These are phyloP conservation scores for Caradrina kadenii DNA, from an alignment of 2,888 invertebrate genomes.

Conservation along the genomic window DNA sequence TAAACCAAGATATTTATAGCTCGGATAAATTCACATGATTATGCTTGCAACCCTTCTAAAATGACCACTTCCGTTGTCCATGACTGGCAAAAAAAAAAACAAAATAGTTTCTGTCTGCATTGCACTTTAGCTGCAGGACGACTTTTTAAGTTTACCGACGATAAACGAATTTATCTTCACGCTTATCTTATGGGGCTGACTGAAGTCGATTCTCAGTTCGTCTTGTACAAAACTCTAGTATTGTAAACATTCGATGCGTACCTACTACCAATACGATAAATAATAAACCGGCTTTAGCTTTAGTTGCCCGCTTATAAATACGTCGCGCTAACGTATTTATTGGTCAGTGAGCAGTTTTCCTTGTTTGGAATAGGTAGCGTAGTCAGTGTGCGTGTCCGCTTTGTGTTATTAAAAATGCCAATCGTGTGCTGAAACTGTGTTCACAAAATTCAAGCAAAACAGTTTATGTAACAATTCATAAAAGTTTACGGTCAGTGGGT, in stretches of 20 bases:
- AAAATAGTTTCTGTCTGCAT: too few species aligned
- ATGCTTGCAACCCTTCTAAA: constrained; percentile 22
- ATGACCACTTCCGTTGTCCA: neutral
- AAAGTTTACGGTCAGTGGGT: neutral
- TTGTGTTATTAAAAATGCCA: constrained; percentile 35
- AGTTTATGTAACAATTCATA: constrained; percentile 1
- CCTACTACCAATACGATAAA: constrained; percentile 17
- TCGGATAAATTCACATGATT: neutral
- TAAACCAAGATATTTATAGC: too few species aligned
- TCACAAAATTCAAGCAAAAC: neutral
- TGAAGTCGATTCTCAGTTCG: neutral
- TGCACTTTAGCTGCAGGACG: too few species aligned
- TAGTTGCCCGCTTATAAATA: constrained; percentile 28
- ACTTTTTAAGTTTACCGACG: neutral
- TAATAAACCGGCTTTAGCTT: constrained; percentile 48
- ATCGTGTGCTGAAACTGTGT: constrained; percentile 24
- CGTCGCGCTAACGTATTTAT: constrained; percentile 23
- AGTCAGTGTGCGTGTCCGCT: neutral
- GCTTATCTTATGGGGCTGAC: neutral
- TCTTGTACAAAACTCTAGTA: constrained; percentile 15
- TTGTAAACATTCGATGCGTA: constrained; percentile 36
- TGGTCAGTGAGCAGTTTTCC: constrained; percentile 54
- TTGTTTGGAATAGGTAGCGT: constrained; percentile 16
- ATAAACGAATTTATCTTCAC: neutral
- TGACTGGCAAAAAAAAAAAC: too few species aligned